These are phyloP conservation scores for Drosophila sucinea DNA, from an alignment of 1,140 invertebrate genomes.

Conservation along the genomic window DNA sequence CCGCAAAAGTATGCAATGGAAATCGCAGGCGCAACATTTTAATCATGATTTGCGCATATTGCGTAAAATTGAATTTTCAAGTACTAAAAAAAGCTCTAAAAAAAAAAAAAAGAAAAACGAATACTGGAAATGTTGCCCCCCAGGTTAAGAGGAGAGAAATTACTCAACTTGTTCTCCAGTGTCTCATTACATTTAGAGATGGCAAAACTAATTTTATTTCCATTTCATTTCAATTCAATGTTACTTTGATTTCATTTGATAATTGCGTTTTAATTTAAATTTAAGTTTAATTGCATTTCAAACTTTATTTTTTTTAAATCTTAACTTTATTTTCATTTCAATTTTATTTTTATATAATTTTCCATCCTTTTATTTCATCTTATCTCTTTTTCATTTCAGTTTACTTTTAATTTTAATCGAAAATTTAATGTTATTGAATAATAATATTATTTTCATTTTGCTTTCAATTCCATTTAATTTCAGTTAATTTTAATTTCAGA, in stretches of 20 bases:
- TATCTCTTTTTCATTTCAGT: too few relatives aligned
- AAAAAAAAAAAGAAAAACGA: background rate
- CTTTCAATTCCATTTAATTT: background rate
- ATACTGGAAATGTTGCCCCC: background rate
- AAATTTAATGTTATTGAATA: background rate
- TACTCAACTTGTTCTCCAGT: slow-evolving; percentile 1
- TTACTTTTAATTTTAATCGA: too few relatives aligned
- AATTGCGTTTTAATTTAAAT: background rate
- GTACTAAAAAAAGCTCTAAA: slow-evolving; percentile 60
- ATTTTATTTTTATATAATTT: background rate
- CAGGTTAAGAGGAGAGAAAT: background rate
- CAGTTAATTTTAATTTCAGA: too few relatives aligned
- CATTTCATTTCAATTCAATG: background rate
- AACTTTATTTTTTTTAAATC: too few relatives aligned
- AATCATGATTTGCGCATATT: slow-evolving; percentile 80
- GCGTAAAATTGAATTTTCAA: slow-evolving; percentile 81
- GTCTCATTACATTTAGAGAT: background rate
- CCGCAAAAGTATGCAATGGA: slow-evolving; percentile 56
- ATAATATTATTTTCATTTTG: too few relatives aligned
- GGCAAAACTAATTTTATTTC: background rate
- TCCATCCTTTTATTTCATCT: too few relatives aligned
- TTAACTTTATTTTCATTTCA: background rate
- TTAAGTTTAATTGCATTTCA: background rate
- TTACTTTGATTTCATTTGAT: background rate
- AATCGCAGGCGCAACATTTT: slow-evolving; percentile 63